Percentiles rank a stretch among this genome's conserved stretches.
phyloP scores from a whole-genome alignment of 2,113 vertebrate species.

The Leuciscus idus region DNA sequence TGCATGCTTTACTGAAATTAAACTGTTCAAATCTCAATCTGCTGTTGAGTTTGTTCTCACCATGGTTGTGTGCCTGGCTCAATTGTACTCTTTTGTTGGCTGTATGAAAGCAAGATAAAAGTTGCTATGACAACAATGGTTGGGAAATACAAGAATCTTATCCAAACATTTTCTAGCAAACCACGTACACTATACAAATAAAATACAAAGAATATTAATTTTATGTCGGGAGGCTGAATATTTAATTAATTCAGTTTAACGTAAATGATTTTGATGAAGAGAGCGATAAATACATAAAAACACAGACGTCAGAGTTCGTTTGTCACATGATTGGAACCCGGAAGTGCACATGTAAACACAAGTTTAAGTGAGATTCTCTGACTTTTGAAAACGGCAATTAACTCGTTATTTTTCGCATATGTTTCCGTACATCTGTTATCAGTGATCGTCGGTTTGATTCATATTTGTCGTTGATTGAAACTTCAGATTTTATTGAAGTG shows the following conservation, averaged over 20 bases:
- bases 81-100: slow-evolving; percentile 11
- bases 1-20: background rate
- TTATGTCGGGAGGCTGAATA: background rate
- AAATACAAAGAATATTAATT: background rate
- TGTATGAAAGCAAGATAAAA: background rate
- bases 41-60: background rate
- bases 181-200: background rate
- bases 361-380: background rate
- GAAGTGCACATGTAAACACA: slow-evolving; percentile 5
- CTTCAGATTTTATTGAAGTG: background rate
- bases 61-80: slow-evolving; percentile 14
- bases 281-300: background rate
- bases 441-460: background rate
- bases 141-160: background rate
- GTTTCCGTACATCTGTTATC: background rate
- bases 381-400: background rate
- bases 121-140: slow-evolving; percentile 34
- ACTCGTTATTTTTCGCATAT: background rate
- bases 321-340: slow-evolving; percentile 41
- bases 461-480: background rate
- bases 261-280: background rate
- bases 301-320: background rate
- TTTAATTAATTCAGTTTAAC: background rate
- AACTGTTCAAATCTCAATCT: background rate
- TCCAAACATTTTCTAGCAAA: background rate